A percentile compares a stretch with the other conserved stretches of the same genome.
Evolutionary conservation across 2,113 vertebrate species (phyloP).

Genomic region (Lasiurus borealis): DNA sequence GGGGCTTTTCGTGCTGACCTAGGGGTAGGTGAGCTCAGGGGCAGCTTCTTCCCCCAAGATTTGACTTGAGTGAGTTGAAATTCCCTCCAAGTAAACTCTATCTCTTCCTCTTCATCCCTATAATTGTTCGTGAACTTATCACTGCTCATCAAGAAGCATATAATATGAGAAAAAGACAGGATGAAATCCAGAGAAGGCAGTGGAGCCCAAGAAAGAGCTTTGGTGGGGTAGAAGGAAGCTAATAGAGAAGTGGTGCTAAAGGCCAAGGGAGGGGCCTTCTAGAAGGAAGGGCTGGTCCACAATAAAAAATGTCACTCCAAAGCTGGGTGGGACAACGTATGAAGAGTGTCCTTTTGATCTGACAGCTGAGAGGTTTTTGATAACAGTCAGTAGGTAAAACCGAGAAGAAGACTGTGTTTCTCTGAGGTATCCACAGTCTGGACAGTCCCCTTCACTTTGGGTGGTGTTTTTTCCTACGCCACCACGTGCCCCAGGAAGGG

Average conservation of each 20-base stretch:
- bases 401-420: background rate
- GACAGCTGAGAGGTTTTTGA: background rate
- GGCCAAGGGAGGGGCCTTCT: background rate
- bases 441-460: background rate
- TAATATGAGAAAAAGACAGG: background rate
- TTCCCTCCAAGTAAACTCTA: background rate
- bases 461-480: background rate
- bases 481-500: background rate
- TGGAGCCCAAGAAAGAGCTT: background rate
- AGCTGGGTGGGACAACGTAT: background rate
- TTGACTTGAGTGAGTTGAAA: background rate
- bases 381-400: background rate
- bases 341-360: background rate
- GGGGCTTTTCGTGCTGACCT: background rate
- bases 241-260: background rate
- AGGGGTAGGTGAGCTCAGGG: background rate
- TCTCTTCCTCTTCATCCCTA: background rate
- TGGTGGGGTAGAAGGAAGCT: background rate
- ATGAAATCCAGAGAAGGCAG: background rate
- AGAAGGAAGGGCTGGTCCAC: background rate
- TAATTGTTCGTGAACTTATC: background rate
- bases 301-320: background rate
- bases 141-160: background rate
- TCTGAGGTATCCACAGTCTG: background rate
- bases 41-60: background rate